phyloP scores from a whole-genome alignment of 2,113 vertebrate species.

The Eulacestoma nigropectus region DNA sequence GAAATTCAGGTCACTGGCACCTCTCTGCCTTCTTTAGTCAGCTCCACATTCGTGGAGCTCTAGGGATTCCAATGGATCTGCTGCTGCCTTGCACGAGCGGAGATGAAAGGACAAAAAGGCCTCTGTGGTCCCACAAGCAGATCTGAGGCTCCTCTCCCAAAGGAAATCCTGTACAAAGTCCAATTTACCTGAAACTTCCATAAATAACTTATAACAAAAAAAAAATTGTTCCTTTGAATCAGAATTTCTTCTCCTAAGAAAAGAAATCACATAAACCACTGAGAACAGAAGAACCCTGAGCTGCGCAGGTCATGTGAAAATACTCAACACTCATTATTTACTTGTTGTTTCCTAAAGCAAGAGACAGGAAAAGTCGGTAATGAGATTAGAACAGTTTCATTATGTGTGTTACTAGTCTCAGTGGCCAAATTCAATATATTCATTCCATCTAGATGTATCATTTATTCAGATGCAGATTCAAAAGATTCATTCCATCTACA shows the following conservation, averaged over 20 bases:
- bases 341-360: not conserved
- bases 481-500: not conserved
- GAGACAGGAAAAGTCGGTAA: not conserved
- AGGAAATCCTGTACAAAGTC: not conserved
- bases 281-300: not conserved
- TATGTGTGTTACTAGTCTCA: not conserved
- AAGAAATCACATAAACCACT: not conserved
- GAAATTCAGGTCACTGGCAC: conserved; percentile 43
- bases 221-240: not conserved
- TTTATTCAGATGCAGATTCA: not conserved
- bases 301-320: not conserved
- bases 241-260: not conserved
- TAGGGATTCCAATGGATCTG: not conserved
- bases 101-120: not conserved
- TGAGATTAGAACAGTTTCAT: not conserved
- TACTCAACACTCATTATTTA: not conserved
- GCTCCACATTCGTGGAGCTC: not conserved
- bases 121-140: not conserved
- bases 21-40: not conserved
- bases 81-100: not conserved
- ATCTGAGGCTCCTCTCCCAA: not conserved
- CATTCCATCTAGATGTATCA: not conserved
- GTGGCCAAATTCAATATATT: not conserved
- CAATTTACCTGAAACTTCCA: not conserved
- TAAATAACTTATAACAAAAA: not conserved